A percentile compares a stretch with the other conserved stretches of the same genome.
Conservation (phyloP, 2,888 invertebrate species). For the Spodoptera picta region DNA sequence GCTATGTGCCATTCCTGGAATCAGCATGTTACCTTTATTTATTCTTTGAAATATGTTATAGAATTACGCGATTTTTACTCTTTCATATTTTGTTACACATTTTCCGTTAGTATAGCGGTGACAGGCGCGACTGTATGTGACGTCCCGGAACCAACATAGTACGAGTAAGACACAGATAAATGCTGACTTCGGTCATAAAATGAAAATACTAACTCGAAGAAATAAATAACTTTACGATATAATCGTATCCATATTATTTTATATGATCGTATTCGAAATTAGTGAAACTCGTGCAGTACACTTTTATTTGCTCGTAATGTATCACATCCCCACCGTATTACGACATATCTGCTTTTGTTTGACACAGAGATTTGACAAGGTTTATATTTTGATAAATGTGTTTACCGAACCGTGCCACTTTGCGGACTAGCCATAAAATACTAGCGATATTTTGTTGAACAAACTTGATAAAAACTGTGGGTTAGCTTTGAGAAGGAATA, state of each 20-base stretch:
- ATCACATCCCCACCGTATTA: slow-evolving; percentile 33
- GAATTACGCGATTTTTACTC: no score
- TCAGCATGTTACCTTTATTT: no score
- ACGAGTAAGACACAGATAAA: no score
- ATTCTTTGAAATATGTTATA: no score
- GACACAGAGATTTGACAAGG: slow-evolving; percentile 58
- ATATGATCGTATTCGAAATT: slow-evolving; percentile 33
- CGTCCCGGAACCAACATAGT: no score
- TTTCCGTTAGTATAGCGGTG: no score
- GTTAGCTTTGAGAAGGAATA: slow-evolving; percentile 30
- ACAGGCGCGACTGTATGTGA: no score
- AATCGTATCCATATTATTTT: slow-evolving; percentile 25
- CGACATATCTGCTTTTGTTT: slow-evolving; percentile 45
- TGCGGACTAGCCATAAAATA: slow-evolving; percentile 56
- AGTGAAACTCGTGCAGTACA: slow-evolving; percentile 27
- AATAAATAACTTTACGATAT: slow-evolving; percentile 29
- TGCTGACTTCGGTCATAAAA: slow-evolving; percentile 6
- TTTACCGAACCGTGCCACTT: slow-evolving; percentile 63
- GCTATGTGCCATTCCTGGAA: no score
- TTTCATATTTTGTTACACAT: no score
- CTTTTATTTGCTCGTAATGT: slow-evolving; percentile 36
- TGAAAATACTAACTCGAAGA: slow-evolving; percentile 8
- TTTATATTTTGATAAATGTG: slow-evolving; percentile 71
- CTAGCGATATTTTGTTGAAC: slow-evolving; percentile 56
- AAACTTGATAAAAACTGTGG: slow-evolving; percentile 31